These are phyloP conservation scores for Cepaea hortensis DNA, from an alignment of 2,888 invertebrate species.

Conservation along the genomic window DNA sequence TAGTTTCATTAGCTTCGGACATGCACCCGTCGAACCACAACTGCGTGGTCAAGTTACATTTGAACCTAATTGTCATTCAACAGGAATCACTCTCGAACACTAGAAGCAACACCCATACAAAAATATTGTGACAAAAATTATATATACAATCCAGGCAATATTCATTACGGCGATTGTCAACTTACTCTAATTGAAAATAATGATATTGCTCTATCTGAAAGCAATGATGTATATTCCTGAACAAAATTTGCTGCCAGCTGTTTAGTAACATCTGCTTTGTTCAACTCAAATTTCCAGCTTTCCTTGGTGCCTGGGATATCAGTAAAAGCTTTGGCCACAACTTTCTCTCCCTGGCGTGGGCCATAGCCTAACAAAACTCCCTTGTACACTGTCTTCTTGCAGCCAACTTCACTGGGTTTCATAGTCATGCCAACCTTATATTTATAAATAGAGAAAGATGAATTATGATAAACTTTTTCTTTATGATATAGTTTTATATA, in stretches of 20 bases:
- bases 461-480: too few species aligned
- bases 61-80: too few species aligned
- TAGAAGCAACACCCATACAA: too few species aligned
- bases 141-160: too few species aligned
- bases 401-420: conserved; percentile 14
- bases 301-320: conserved; percentile 31
- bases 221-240: neutral
- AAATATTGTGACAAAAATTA: too few species aligned
- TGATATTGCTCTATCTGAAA: neutral
- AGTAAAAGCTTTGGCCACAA: conserved; percentile 39
- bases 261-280: conserved; percentile 26
- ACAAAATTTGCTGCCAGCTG: conserved; percentile 9
- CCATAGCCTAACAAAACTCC: conserved; percentile 34
- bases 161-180: neutral
- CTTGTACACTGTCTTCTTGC: conserved; percentile 40
- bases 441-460: neutral
- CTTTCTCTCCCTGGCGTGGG: conserved; percentile 41
- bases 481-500: too few species aligned
- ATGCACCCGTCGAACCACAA: too few species aligned
- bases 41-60: too few species aligned
- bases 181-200: conserved; percentile 3
- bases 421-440: conserved; percentile 9
- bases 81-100: too few species aligned
- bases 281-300: conserved; percentile 29
- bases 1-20: too few species aligned